Base-by-base conservation (phyloP, 2,888 invertebrate species). In the Proisotoma minuta region DNA sequence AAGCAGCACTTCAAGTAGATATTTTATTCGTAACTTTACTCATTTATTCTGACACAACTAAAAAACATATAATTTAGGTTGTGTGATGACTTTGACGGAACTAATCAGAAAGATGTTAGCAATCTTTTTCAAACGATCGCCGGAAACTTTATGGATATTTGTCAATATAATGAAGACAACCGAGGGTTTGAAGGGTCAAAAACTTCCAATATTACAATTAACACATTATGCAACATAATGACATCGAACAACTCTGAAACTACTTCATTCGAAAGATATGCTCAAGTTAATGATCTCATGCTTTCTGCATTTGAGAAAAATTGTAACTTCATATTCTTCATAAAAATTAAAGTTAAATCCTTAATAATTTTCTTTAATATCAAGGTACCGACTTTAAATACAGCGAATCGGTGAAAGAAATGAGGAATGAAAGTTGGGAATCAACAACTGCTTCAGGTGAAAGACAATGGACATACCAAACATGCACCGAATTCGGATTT, bases 81-180 rank as follows among this genome's bases (percentile, higher is more conserved):
- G 2, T 93, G 93, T 74, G 84, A 86, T 74, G 84, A 87, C 0
- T 82, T 92, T 54, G 82, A 85, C 69, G 78, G 82, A 4, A 84
- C 85, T 0, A 73, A 74, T 29, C 22, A 43, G 2, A 79, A 84
- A 43, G 90, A 92, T 75, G 82, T 92, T 15, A 82, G 87, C 1
- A 93, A 87, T 76, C 85, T 97, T 60, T 92, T 86, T 77, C 87
- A 86, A 76, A 84, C 83, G n/a, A 78, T 96, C 47, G 89, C 93
- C 0, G 85, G 87, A 49, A 88, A 90, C 78, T 91, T 96, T 78
- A 94, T 92, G 56, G 91, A 86, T 43, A 83, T 95, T 43, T 95
- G 96, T 0, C 96, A 97, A 75, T 96, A 96, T 77, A 95, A 96
- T 77, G 89, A 90, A 76, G 95, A 95, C 76, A 95, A 95, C 77